phyloP scores from a whole-genome alignment of 2,888 invertebrate species.

The Uloborus plumipes region DNA sequence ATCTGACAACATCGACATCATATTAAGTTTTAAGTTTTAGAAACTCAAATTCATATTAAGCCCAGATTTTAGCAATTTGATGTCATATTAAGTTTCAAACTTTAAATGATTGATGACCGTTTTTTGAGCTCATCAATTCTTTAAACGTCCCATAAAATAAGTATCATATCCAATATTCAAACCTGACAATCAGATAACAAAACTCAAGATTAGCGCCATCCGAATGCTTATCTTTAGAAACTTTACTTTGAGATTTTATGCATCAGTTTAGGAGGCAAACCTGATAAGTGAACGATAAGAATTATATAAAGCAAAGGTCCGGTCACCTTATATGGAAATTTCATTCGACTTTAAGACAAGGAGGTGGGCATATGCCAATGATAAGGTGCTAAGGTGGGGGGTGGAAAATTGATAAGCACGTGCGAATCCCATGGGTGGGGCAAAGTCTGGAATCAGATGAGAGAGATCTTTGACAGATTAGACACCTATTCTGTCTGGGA shows the following conservation, averaged over 20 bases:
- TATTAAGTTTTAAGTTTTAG: no score
- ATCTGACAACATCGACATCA: no score
- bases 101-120: no score
- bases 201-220: conserved; percentile 34
- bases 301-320: conserved; percentile 51
- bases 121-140: no score
- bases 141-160: no score
- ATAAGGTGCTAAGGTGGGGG: neutral
- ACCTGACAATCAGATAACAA: conserved; percentile 41
- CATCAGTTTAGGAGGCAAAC: conserved; percentile 44
- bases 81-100: no score
- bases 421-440: neutral
- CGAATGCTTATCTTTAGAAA: conserved; percentile 42
- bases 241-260: conserved; percentile 33
- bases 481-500: no score
- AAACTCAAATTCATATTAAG: no score
- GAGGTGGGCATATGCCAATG: neutral
- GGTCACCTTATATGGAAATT: conserved; percentile 56
- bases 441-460: conserved; percentile 3
- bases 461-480: no score
- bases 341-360: conserved; percentile 25
- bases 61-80: no score
- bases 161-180: no score
- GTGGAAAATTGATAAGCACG: conserved; percentile 4
- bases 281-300: conserved; percentile 54